Evolutionary conservation across 2,888 invertebrate genomes (phyloP).

Genomic region (Dorcus parallelipipedus): DNA sequence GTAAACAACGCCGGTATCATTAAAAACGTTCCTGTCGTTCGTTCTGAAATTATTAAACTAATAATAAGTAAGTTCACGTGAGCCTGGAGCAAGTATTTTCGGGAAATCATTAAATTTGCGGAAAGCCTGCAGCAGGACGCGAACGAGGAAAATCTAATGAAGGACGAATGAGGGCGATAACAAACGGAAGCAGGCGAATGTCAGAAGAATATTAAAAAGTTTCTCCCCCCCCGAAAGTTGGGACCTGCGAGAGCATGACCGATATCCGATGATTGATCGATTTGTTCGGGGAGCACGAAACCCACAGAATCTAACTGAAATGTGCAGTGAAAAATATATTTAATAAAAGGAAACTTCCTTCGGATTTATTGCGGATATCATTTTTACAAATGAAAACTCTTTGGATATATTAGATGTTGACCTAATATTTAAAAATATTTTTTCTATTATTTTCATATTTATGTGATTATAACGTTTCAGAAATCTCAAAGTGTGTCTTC

Average conservation of each 20-base stretch:
- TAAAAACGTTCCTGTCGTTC: not conserved
- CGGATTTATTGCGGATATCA: too few species aligned
- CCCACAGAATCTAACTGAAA: too few species aligned
- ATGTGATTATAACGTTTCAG: too few species aligned
- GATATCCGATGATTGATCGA: not conserved
- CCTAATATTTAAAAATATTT: too few species aligned
- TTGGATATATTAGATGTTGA: too few species aligned
- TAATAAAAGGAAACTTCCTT: too few species aligned
- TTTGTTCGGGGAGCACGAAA: not conserved
- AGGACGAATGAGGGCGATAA: slow-evolving; percentile 1
- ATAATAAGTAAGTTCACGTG: not conserved
- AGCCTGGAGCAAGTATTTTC: not conserved
- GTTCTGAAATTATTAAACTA: not conserved
- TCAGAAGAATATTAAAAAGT: slow-evolving; percentile 4
- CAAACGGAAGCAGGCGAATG: slow-evolving; percentile 2
- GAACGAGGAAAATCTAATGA: not conserved
- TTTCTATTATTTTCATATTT: too few species aligned
- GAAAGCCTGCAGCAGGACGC: not conserved
- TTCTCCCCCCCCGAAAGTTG: not conserved
- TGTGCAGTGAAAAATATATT: too few species aligned
- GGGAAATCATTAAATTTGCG: slow-evolving; percentile 10
- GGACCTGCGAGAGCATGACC: not conserved
- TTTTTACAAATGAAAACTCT: too few species aligned
- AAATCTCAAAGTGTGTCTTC: too few species aligned
- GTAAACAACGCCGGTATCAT: not conserved